phyloP scores from a whole-genome alignment of 2,888 invertebrate species.

The Drosophila meridiana region DNA sequence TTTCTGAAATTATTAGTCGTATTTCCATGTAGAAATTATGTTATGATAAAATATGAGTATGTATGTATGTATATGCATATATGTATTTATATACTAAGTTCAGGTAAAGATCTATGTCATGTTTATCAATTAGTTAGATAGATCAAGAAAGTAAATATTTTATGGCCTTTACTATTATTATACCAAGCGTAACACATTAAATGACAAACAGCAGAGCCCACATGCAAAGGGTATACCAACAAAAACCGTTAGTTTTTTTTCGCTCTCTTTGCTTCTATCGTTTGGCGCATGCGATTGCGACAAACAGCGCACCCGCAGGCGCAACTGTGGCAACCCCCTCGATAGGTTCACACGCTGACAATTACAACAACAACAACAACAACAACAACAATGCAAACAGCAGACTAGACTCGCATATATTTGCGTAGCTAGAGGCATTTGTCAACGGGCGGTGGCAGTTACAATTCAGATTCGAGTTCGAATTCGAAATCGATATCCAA shows the following conservation, averaged over 20 bases:
- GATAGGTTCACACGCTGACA: slow-evolving; percentile 65
- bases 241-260: slow-evolving; percentile 6
- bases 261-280: slow-evolving; percentile 1
- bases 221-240: neutral
- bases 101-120: neutral
- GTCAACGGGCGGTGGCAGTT: slow-evolving; percentile 41
- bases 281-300: slow-evolving; percentile 20
- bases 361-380: slow-evolving; percentile 30
- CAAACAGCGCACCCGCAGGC: slow-evolving; percentile 58
- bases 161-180: neutral
- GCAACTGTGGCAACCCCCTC: slow-evolving; percentile 45
- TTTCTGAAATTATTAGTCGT: neutral
- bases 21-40: neutral
- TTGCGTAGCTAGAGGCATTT: slow-evolving; percentile 43
- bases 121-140: neutral
- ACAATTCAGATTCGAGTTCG: slow-evolving; percentile 46
- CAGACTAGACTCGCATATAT: slow-evolving; percentile 37
- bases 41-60: neutral
- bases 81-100: neutral
- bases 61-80: neutral
- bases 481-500: slow-evolving; percentile 58
- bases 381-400: slow-evolving; percentile 19
- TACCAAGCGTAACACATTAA: too few relatives aligned
- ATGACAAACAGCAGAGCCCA: neutral
- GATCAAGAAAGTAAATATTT: neutral